Evolutionary conservation across 2,113 vertebrate species (phyloP), one percentile per base, ranked within the genome.

Genomic region (Enhydra lutris): DNA sequence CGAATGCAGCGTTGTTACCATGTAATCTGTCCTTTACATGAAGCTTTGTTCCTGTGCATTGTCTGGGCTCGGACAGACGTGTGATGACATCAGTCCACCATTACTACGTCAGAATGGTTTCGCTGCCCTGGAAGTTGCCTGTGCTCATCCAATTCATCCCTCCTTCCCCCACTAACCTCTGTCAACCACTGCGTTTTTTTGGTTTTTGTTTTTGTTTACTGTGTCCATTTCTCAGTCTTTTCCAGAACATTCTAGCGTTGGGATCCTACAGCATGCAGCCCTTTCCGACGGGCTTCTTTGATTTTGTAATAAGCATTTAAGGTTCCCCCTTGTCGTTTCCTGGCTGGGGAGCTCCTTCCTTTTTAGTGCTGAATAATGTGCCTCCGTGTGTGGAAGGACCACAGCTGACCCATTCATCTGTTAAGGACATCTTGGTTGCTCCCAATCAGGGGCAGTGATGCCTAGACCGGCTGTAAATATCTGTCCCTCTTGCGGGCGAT

Each of bases 21-120:
- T 34, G 0, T 31, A 42, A 29, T n/a, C 52, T 24, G 1, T 6
- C 8, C 59, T 55, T 93, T 14, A 4, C 23, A 0, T 13, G 15
- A 23, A 13, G 45, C 57, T 11, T 36, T 14, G 2, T 67, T 26
- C 61, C 0, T 31, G 20, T 29, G 11, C 1, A 0, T 42, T 50
- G 29, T n/a, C 1, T 52, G 39, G 52, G 79, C 24, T 86, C 15
- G 39, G 76, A 83, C 15, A 14, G 14, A 17, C 8, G 7, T 10
- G 7, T 42, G 15, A 8, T 63, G 26, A 45, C 34, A 2, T 8
- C 21, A 4, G 4, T 6, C 52, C 36, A 17, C 42, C 50, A 39
- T 24, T 47, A 31, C 1, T n/a, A 12, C 12, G 4, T 34, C 23
- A 1, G 61, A 79, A 21, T 18, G 39, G 50, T 31, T 36, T 91